These are phyloP conservation scores for crab-eating macaque (Macaca fascicularis) DNA, from an alignment of 2,113 vertebrate genomes.

Conservation along the genomic window T2T-MFA8v1.1 NC_088380.1:86105501-86106000, in stretches of 20 bases:
- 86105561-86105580: constrained; percentile 13
- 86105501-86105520: neutral
- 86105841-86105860: constrained; percentile 69
- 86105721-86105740: neutral
- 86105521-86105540: constrained; percentile 30
- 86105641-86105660: neutral
- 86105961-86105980: constrained; percentile 66
- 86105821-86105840: constrained; percentile 56
- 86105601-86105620: constrained; percentile 34
- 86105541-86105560: constrained; percentile 34
- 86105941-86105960: constrained; percentile 52
- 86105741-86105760: neutral
- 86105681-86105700: neutral
- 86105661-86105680: neutral
- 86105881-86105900: constrained; percentile 58
- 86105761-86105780: constrained; percentile 28
- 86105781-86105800: constrained; percentile 49
- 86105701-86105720: neutral
- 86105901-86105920: constrained; percentile 58
- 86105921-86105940: constrained; percentile 65
- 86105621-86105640: constrained; percentile 6
- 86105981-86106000: constrained; percentile 47
- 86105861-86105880: constrained; percentile 52
- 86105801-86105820: constrained; percentile 48
- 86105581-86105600: neutral